Evolutionary conservation across 2,113 vertebrate genomes (phyloP), one percentile per base, ranked within the genome.

Genomic region (Sakesphorus luctuosus): DNA sequence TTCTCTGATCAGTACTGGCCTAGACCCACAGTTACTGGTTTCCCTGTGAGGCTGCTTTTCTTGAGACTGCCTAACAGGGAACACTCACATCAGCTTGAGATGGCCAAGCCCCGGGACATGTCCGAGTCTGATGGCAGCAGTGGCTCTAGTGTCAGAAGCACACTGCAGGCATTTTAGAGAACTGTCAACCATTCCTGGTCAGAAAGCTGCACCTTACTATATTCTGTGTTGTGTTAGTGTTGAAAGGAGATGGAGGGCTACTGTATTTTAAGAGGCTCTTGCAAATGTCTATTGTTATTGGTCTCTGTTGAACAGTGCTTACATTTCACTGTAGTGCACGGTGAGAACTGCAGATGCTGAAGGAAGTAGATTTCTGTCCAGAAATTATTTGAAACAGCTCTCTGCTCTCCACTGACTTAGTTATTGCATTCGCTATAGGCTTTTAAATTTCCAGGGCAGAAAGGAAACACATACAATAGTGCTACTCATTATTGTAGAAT

Each of bases 311-410:
- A 16, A 9, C 49, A 59, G 29, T 63, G 24, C 44, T 87, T 59
- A 26, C 0, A 1, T 85, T 76, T 63, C 24, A 28, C 62, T 0
- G 1, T 50, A 35, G 43, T 31, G 26, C 26, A 29, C 0, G 2
- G 26, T 49, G 53, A 59, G 38, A 82, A 38, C 29, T 78, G 29
- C 20, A 76, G 71, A 24, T 46, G 20, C 38, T 47, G n/a, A 76
- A 59, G 56, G 23, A 72, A 83, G n/a, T 71, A 56, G 55, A n/a
- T 69, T 85, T 38, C 26, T 92, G 24, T 50, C 12, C 25, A 56
- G 44, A 90, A 44, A 12, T 82, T 49, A 49, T 62, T 90, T 72
- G 76, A 62, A 91, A 43, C 33, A 47, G 47, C 23, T 35, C 33
- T 31, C 50, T 68, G 23, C 56, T 74, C 33, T 81, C 55, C 29